Evolutionary conservation across 2,888 invertebrate genomes (phyloP), one percentile per base, ranked within the genome.

Genomic region (Microctonus brassicae): DNA sequence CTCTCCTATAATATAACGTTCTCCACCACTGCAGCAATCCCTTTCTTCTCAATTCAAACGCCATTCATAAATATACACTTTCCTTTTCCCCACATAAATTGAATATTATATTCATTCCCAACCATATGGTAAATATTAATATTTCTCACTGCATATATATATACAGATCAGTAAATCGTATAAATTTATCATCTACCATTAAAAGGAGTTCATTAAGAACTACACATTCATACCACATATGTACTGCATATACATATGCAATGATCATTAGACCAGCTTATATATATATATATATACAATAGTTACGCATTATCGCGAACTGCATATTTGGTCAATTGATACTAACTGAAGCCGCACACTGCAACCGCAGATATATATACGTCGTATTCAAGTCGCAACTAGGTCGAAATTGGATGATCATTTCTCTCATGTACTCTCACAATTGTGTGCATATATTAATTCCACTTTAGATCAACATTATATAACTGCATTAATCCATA

Each of bases 321-420:
- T 33, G 22, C 33, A 53, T 34, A 55, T 36, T 22, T 36, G 55
- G 26, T 34, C 55, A 65, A 66, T 57, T 55, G 66, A 55, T 66
- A 66, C 34, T 26, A 57, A 24, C 36, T 57, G 39, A 22, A 22
- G 39, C 20, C 22, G 26, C 22, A 39, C 24, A n/a, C n/a, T 55
- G 57, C 34, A 66, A 66, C 57, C 57, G n/a, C 57, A 66, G 66
- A n/a, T n/a, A 66, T 66, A 66, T 57, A 36, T 55, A 47, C 7
- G n/a, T 20, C 24, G 39, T 34, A 57, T 66, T 57, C 24, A n/a
- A 42, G 29, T 20, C 33, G 33, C 17, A 47, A 29, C 47, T 60
- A 63, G 47, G 39, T 29, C 47, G 17, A 47, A 47, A 47, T n/a
- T 7, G 47, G 9, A 47, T 47, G 17, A 58, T 34, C 4, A 29